Base-by-base conservation (phyloP, 2,888 invertebrate species). In the Apocheima hispidaria region DNA sequence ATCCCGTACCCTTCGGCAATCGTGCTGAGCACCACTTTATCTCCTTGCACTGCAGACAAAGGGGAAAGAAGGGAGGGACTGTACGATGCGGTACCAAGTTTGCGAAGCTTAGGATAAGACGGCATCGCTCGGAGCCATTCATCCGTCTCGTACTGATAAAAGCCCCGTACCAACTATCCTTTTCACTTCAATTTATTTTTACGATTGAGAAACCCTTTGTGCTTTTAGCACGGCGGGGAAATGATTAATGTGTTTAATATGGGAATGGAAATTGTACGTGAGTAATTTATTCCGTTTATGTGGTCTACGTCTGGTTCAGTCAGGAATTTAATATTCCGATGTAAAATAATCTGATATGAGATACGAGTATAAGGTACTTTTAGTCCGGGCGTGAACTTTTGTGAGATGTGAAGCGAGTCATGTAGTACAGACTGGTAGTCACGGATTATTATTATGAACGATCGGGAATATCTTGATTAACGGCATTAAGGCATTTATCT, bases 271-370 rank as follows among this genome's bases (percentile, higher is more conserved):
- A 82, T 78, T 79, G 75, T 75, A 71, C 69, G 71, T 72, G 63
- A 71, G 79, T 83, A 81, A 84, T 86, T 80, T 82, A 84, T 86
- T 79, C 77, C 68, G 65, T 73, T 78, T 73, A 79, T 73, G 73
- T 72, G 73, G 75, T 73, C 77, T 78, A 73, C 75, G 60, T 26
- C 63, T 65, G 52, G 51, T 72, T 78, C 72, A 77, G 70, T 75
- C 71, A 74, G 73, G 83, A 86, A 86, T 86, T 84, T 85, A 86
- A 86, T 87, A 79, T 85, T 75, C 75, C 76, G 73, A 79, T 79
- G 73, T 77, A 72, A 77, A 77, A 74, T 68, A 66, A 68, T 68
- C 62, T 66, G 48, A 49, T 63, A 56, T 70, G 57, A 62, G 40
- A 40, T 40, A 30, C 28, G 14, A 49, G 59, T 48, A 60, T n/a